Evolutionary conservation across 2,797 vertebrate genomes (phyloP).

Genomic region (Chanos chanos): DNA sequence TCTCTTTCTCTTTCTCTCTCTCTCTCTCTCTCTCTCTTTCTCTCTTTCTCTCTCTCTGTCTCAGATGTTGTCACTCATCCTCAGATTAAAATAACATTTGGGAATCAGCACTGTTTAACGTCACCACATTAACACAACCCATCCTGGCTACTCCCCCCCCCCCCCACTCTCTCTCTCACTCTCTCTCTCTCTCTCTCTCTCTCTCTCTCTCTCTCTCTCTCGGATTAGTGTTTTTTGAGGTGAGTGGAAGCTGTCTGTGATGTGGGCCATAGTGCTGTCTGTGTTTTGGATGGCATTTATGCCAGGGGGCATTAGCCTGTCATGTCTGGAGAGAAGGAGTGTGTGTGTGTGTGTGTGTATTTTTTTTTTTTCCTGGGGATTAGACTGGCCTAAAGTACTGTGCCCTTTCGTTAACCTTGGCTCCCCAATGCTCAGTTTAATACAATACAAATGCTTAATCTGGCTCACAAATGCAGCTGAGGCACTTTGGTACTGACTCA

Average conservation of each 20-base stretch:
- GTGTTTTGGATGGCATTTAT: conserved; percentile 20
- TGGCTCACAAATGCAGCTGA: conserved; percentile 52
- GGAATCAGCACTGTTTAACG: neutral
- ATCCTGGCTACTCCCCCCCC: neutral
- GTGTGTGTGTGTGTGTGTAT: too few relatives aligned
- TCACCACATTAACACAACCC: neutral
- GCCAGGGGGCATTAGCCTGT: conserved; percentile 37
- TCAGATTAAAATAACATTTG: conserved; percentile 19
- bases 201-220: neutral
- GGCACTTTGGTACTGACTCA: conserved; percentile 59
- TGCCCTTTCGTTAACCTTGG: conserved; percentile 79
- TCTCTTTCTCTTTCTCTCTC: too few relatives aligned
- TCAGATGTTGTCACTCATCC: conserved; percentile 7
- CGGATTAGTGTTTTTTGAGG: neutral
- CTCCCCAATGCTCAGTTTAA: conserved; percentile 70
- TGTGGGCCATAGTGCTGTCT: conserved; percentile 4
- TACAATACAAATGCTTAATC: conserved; percentile 76
- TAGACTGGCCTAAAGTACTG: conserved; percentile 65
- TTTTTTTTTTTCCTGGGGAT: conserved; percentile 72
- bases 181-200: neutral
- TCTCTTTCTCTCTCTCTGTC: too few relatives aligned
- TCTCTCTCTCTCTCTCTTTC: too few relatives aligned
- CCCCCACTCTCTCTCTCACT: neutral
- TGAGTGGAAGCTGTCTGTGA: neutral
- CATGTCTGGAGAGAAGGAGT: conserved; percentile 52